phyloP scores from a whole-genome alignment of 2,113 vertebrate genomes.

The Pelvicachromis taeniatus region DNA sequence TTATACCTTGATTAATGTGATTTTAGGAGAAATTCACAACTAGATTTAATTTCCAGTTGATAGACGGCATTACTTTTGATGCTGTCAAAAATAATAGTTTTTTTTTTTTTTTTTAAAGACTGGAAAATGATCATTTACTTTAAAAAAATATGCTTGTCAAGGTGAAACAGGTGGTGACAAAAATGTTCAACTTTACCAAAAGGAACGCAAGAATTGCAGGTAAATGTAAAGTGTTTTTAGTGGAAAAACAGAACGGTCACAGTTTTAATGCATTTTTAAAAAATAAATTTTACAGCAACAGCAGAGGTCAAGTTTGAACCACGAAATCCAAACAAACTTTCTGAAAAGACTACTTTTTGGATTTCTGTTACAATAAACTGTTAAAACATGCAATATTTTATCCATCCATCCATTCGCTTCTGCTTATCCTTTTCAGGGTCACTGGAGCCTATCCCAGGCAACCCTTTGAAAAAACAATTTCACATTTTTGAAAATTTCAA shows the following conservation, averaged over 20 bases:
- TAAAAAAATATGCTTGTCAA: not conserved
- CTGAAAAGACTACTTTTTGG: not conserved
- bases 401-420: no score
- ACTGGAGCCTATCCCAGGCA: no score
- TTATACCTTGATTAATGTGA: not conserved
- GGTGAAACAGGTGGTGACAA: not conserved
- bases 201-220: not conserved
- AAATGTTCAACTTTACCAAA: not conserved
- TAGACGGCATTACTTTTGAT: not conserved
- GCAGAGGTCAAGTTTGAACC: not conserved
- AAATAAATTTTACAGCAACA: not conserved
- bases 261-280: not conserved
- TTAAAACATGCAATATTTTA: not conserved
- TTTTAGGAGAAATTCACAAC: not conserved
- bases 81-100: not conserved
- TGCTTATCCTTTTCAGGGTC: no score
- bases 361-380: not conserved
- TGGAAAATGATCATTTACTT: not conserved
- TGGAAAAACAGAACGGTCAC: not conserved
- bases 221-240: not conserved
- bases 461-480: no score
- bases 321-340: not conserved
- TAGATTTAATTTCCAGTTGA: not conserved
- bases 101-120: not conserved
- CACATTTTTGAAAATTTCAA: no score